Conservation (phyloP, 1,140 invertebrate genomes). For the Patella vulgata region DNA sequence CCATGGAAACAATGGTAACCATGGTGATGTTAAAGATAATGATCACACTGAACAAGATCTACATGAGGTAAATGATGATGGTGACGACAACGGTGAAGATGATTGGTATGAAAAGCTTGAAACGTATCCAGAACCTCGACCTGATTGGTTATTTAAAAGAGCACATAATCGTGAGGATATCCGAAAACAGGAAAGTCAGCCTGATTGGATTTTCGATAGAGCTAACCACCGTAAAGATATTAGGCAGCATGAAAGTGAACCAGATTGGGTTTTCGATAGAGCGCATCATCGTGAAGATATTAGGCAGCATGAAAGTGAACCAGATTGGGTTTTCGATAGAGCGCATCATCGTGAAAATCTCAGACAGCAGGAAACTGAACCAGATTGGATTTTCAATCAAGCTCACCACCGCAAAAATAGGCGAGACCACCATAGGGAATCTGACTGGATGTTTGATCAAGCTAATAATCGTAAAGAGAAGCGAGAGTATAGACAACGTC, state of each 20-base stretch:
- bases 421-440: not conserved
- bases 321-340: conserved; percentile 15
- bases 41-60: too few species aligned
- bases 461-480: not conserved
- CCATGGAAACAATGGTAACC: too few species aligned
- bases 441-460: conserved; percentile 4
- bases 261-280: not conserved
- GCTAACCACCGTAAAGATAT: not conserved
- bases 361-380: not conserved
- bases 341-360: conserved; percentile 1
- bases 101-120: too few species aligned
- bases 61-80: too few species aligned
- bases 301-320: not conserved
- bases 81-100: too few species aligned
- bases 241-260: not conserved
- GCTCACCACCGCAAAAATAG: not conserved
- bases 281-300: not conserved
- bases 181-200: not conserved
- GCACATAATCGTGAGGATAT: not conserved
- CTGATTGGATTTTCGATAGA: conserved; percentile 15
- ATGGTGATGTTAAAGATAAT: too few species aligned
- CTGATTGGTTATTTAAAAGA: not conserved
- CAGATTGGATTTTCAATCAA: not conserved
- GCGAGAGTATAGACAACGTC: too few species aligned
- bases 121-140: too few species aligned